Percentiles rank a stretch among this genome's conserved stretches.
Conservation (phyloP, 2,888 invertebrate genomes). For the Odontocerum albicorne region DNA sequence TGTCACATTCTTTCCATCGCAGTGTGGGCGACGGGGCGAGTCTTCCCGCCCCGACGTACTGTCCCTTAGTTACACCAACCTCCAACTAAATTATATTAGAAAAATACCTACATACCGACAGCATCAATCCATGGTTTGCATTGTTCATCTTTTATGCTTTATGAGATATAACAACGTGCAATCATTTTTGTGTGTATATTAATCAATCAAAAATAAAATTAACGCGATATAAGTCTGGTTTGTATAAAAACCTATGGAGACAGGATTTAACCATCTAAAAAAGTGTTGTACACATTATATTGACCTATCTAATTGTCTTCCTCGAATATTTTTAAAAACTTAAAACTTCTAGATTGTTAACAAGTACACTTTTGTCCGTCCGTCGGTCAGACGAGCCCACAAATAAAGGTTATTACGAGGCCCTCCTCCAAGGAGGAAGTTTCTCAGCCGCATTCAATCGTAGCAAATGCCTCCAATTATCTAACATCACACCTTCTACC, state of each 20-base stretch:
- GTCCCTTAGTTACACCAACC: conserved; percentile 32
- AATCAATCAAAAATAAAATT: conserved; percentile 28
- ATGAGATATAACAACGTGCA: conserved; percentile 25
- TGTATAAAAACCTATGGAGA: conserved; percentile 36
- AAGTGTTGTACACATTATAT: conserved; percentile 31
- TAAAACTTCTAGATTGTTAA: conserved; percentile 25
- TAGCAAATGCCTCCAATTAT: no score
- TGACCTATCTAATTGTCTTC: conserved; percentile 28
- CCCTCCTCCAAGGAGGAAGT: no score
- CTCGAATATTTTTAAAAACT: not conserved
- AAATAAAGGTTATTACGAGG: no score
- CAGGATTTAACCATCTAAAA: conserved; percentile 23
- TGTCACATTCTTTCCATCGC: conserved; percentile 38
- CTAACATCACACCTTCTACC: no score
- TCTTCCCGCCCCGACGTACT: conserved; percentile 24
- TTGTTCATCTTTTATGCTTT: conserved; percentile 21
- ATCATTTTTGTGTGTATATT: conserved; percentile 32
- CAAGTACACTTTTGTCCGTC: conserved; percentile 25
- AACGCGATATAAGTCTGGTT: conserved; percentile 32
- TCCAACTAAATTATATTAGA: conserved; percentile 35
- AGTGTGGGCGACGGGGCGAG: conserved; percentile 25
- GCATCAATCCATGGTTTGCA: conserved; percentile 28
- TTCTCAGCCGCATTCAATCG: no score
- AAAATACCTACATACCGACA: conserved; percentile 35
- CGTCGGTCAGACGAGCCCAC: conserved; percentile 8